Evolutionary conservation across 2,888 invertebrate genomes (phyloP).

Genomic region (Netelia virgata): DNA sequence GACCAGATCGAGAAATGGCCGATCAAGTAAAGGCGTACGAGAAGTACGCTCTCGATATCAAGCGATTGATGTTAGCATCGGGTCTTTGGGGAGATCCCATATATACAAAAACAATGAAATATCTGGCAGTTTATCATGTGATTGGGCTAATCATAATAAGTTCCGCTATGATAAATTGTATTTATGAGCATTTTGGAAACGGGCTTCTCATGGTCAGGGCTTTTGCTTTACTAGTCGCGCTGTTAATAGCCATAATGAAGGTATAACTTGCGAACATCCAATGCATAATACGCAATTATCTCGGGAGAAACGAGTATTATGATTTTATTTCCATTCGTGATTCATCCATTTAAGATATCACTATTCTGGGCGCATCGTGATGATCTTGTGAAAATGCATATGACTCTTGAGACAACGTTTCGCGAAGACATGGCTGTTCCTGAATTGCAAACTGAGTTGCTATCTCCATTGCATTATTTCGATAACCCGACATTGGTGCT

Average conservation of each 20-base stretch:
- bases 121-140: conserved; percentile 18
- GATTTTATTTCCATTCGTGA: not conserved
- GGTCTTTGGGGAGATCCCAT: conserved; percentile 31
- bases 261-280: not conserved
- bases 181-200: conserved; percentile 34
- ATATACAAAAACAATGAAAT: conserved; percentile 15
- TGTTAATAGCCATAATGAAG: conserved; percentile 23
- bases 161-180: conserved; percentile 50
- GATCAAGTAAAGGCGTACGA: conserved; percentile 21
- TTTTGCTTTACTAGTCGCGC: conserved; percentile 46
- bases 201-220: conserved; percentile 36
- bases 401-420: not conserved
- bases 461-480: conserved; percentile 21
- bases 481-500: conserved; percentile 18
- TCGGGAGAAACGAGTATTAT: too few relatives aligned
- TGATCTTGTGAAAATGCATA: not conserved
- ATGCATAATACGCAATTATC: too few relatives aligned
- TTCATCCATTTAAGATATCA: not conserved
- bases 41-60: conserved; percentile 17
- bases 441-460: not conserved
- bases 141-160: conserved; percentile 1
- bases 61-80: conserved; percentile 16
- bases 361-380: not conserved
- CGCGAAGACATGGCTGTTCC: not conserved
- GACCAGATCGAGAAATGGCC: not conserved